These are phyloP conservation scores for Aurelia sp. DNA, from an alignment of 30 jellyfish, hydroid and myxozoan species.

Conservation along the genomic window DNA sequence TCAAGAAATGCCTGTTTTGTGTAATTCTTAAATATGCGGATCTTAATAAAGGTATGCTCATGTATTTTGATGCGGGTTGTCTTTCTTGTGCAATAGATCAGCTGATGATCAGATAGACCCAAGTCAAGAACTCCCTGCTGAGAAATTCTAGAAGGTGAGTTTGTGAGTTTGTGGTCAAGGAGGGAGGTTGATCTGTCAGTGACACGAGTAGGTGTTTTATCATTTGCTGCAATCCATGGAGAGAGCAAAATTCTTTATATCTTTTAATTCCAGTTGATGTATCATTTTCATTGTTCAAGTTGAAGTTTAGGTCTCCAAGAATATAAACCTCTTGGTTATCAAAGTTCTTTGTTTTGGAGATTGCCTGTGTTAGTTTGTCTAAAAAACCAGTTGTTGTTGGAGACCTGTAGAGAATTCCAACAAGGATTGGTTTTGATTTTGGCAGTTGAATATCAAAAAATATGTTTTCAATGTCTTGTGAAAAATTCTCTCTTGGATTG, in stretches of 20 bases:
- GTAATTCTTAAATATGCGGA: too few relatives aligned
- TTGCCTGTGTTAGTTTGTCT: constrained; percentile 44
- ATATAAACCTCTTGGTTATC: constrained; percentile 52
- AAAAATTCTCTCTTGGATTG: not conserved
- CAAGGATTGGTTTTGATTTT: constrained; percentile 31
- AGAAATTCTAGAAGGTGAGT: too few relatives aligned
- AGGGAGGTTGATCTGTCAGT: constrained; percentile 22
- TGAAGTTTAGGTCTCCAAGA: not conserved
- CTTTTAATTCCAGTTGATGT: not conserved
- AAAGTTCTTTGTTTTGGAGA: constrained; percentile 39
- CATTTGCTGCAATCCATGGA: constrained; percentile 39
- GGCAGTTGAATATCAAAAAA: constrained; percentile 34
- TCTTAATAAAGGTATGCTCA: too few relatives aligned
- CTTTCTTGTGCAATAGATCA: too few relatives aligned
- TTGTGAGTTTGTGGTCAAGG: too few relatives aligned
- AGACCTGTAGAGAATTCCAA: constrained; percentile 9
- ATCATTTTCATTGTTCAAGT: too few relatives aligned
- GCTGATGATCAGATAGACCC: too few relatives aligned
- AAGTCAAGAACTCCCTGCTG: too few relatives aligned
- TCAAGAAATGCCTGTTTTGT: too few relatives aligned
- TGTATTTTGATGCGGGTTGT: too few relatives aligned
- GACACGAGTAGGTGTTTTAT: constrained; percentile 45
- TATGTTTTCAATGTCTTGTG: constrained; percentile 50
- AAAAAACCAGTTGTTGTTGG: constrained; percentile 48
- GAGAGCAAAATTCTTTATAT: constrained; percentile 37